Percentiles rank a stretch among this genome's conserved stretches.
phyloP scores from a whole-genome alignment of 1,140 invertebrate genomes.

The Saccostrea echinata region DNA sequence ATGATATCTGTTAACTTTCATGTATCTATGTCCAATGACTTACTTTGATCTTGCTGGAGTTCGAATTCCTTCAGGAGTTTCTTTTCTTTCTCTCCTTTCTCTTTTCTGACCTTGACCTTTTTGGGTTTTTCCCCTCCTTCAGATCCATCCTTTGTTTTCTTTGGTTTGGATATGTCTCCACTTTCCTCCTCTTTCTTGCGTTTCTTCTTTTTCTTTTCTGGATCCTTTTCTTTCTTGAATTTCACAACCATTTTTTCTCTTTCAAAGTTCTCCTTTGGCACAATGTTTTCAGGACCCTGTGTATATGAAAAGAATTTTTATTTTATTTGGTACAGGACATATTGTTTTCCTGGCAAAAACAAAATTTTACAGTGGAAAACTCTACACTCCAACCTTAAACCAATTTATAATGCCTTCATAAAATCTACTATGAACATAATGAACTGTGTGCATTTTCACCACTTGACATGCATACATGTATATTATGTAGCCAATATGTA shows the following conservation, averaged over 20 bases:
- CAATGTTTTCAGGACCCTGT: slow-evolving; percentile 47
- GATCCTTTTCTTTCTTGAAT: slow-evolving; percentile 57
- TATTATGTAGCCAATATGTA: no score
- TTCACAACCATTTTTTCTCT: slow-evolving; percentile 56
- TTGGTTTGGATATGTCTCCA: slow-evolving; percentile 54
- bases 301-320: not conserved
- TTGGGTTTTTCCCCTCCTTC: slow-evolving; percentile 51
- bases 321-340: no score
- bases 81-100: slow-evolving; percentile 69
- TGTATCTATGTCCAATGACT: not conserved
- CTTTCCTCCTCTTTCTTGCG: slow-evolving; percentile 51
- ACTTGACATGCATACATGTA: no score
- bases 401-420: no score
- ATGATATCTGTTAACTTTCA: no score
- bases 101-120: slow-evolving; percentile 67
- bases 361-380: no score
- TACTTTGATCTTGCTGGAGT: slow-evolving; percentile 46
- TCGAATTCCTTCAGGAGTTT: slow-evolving; percentile 66
- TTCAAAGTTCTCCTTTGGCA: slow-evolving; percentile 51
- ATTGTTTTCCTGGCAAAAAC: no score
- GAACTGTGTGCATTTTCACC: no score
- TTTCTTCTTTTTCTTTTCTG: slow-evolving; percentile 59
- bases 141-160: slow-evolving; percentile 58
- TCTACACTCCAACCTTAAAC: no score
- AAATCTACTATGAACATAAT: no score